Base-by-base conservation (phyloP, 2,888 invertebrate genomes). In the Torymus auratus region DNA sequence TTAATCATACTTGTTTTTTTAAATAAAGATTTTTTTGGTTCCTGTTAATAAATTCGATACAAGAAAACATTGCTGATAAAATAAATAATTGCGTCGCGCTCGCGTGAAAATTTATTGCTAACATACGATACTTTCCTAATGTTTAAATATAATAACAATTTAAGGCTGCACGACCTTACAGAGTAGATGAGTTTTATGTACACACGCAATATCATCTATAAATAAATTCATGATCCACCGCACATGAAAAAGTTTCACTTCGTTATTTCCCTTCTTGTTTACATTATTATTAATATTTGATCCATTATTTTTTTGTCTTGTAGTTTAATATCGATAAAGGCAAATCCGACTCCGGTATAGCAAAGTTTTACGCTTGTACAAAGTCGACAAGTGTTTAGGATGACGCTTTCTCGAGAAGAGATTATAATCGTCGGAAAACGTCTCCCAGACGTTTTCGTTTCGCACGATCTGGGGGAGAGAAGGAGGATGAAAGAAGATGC, bases 131-230 rank as follows among this genome's bases (percentile, higher is more conserved):
- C 50, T 70, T 68, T 69, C 56, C 65, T 62, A 81, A 69, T 64
- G 20, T 67, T 74, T 56, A 73, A 77, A 78, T 80, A 77, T 56
- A 65, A 75, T 79, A 76, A 78, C 72, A 75, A 79, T 76, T 71
- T 11, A 79, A 79, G 75, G 78, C 14, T 71, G 64, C 68, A 76
- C 72, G 64, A 75, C 72, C 71, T 73, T 81, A 60, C 41, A 61
- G 23, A 82, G 61, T 69, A 79, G 67, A 82, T 68, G 75, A 82
- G 76, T 77, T 77, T 78, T 20, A 60, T 77, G 73, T 74, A 78
- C 70, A 78, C 78, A 61, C 69, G 58, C 1, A 60, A 70, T 79
- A 80, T 72, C 23, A 58, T 77, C 50, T 70, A 69, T 77, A 68
- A 76, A 80, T 76, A 60, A 72, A 61, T 77, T 72, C 55, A 69